Base-by-base conservation (phyloP, 2,888 invertebrate genomes). In the Oxyscelio sp. region DNA sequence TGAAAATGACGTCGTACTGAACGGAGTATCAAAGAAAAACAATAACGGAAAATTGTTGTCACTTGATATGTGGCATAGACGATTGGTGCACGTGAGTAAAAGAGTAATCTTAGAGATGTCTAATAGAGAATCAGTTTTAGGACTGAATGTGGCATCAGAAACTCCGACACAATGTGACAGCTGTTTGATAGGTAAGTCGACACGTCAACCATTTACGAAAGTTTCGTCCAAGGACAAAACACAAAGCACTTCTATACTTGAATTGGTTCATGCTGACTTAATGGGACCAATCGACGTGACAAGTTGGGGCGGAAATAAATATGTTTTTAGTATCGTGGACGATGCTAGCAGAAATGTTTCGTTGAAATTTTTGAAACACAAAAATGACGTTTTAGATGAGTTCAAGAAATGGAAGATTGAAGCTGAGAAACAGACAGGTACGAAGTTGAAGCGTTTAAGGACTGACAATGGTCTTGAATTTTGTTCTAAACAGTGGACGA, bases 231-330 rank as follows among this genome's bases (percentile, higher is more conserved):
- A n/a, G n/a, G n/a, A n/a, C n/a, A n/a, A n/a, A n/a, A n/a, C n/a
- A n/a, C n/a, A n/a, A n/a, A n/a, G n/a, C n/a, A n/a, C n/a, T n/a
- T 38, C 38, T 15, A 43, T 80, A n/a, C 50, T 86, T 0, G 82
- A 81, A 13, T 54, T 88, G 9, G 68, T 86, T 13, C 86, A 88
- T 75, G 43, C 83, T 13, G 87, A 88, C 34, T 45, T 88, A 21
- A 85, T 84, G 43, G 83, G 83, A 31, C 85, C 83, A 43, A 65
- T 81, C n/a, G 59, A 80, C 21, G 58, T 80, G 27, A n/a, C 17
- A 13, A 79, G 79, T 27, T 68, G 61, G 48, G 75, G 84, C n/a
- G 45, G 56, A 22, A 63, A 73, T 4, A 80, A 31, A 61, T 81
- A 83, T 15, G 15, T 83, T 0, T 40, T 77, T 4, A 31, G 66